Percentiles rank a stretch among this genome's conserved stretches.
Conservation (phyloP, 2,113 vertebrate species). For the human (Homo sapiens) region GRCh38 chr11:91786001-91786500, state of each 20-base stretch:
- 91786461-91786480: constrained; percentile 37
- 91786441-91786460: constrained; percentile 39
- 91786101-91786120: not conserved
- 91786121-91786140: not conserved
- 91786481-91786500: constrained; percentile 35
- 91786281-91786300: not conserved
- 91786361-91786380: not conserved
- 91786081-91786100: not conserved
- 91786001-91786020: not conserved
- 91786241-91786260: not conserved
- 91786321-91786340: not conserved
- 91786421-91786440: not conserved
- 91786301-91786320: not conserved
- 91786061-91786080: not conserved
- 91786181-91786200: not conserved
- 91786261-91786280: not conserved
- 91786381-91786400: constrained; percentile 3
- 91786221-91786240: not conserved
- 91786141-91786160: not conserved
- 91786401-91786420: not conserved
- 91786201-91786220: not conserved
- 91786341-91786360: not conserved
- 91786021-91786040: not conserved
- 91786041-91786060: not conserved
- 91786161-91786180: constrained; percentile 37